Evolutionary conservation across 2,888 invertebrate genomes (phyloP).

Genomic region (Sceliomorpha sp.): DNA sequence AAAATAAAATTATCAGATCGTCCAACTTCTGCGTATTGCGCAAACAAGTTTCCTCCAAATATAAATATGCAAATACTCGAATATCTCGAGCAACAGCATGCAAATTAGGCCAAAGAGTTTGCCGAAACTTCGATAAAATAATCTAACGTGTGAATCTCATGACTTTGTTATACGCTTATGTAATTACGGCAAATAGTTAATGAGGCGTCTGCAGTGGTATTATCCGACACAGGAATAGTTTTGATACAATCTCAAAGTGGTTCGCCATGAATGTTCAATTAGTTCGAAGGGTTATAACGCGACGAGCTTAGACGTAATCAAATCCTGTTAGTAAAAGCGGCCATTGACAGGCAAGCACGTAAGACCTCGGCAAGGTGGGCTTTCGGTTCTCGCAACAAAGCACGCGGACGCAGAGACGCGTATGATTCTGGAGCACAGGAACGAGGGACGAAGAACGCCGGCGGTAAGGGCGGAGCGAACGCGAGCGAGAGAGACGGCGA

Average conservation of each 20-base stretch:
- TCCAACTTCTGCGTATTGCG: no score
- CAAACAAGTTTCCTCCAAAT: no score
- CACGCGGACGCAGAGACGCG: slow-evolving; percentile 19
- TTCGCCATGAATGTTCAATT: slow-evolving; percentile 46
- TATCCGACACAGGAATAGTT: slow-evolving; percentile 15
- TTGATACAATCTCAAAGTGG: slow-evolving; percentile 42
- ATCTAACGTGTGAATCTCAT: no score
- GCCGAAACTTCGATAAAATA: no score
- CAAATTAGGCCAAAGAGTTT: no score
- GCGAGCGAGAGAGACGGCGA: slow-evolving; percentile 38
- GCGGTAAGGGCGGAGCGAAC: slow-evolving; percentile 14
- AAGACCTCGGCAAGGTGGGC: slow-evolving; percentile 32
- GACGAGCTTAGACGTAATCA: slow-evolving; percentile 51
- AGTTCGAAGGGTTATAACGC: slow-evolving; percentile 39
- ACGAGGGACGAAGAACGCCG: slow-evolving; percentile 21
- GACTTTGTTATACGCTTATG: slow-evolving; percentile 66
- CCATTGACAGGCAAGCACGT: slow-evolving; percentile 46
- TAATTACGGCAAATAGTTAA: slow-evolving; percentile 13
- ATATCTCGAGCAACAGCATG: no score
- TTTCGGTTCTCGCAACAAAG: slow-evolving; percentile 16
- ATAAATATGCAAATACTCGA: no score
- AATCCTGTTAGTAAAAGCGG: slow-evolving; percentile 55
- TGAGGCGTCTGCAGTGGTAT: slow-evolving; percentile 19
- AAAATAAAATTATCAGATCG: no score
- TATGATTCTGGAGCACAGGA: slow-evolving; percentile 32